These are phyloP conservation scores for Drosophila ogumai DNA, from an alignment of 1,140 invertebrate species.

Conservation along the genomic window DNA sequence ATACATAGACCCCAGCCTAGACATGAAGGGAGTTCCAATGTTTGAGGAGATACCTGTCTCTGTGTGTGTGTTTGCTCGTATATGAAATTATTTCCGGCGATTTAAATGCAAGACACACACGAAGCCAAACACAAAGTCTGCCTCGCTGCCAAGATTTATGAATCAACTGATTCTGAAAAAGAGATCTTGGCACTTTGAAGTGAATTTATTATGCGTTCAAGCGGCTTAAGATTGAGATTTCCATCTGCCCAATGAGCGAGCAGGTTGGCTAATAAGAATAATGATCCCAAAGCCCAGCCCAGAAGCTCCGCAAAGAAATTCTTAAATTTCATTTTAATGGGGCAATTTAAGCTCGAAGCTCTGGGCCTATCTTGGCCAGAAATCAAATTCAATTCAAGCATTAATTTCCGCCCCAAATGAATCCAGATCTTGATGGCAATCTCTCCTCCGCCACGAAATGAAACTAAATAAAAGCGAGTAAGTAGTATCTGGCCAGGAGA, in stretches of 20 bases:
- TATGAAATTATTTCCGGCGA: constrained; percentile 80
- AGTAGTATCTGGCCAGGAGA: constrained; percentile 20
- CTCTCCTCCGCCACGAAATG: constrained; percentile 10
- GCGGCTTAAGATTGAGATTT: constrained; percentile 14
- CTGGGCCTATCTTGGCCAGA: constrained; percentile 2
- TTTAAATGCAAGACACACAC: constrained; percentile 83
- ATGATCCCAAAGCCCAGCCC: constrained; percentile 11
- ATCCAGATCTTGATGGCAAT: constrained; percentile 29
- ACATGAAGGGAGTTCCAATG: constrained; percentile 40
- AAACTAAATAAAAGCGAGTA: constrained; percentile 25
- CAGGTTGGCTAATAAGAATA: constrained; percentile 34
- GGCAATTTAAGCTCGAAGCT: constrained; percentile 23
- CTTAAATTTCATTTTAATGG: constrained; percentile 50
- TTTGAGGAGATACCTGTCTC: constrained; percentile 39
- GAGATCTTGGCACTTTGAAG: constrained; percentile 17
- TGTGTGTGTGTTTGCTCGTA: constrained; percentile 53
- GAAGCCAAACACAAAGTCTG: constrained; percentile 53
- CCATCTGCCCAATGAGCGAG: constrained; percentile 6
- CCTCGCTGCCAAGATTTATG: constrained; percentile 33
- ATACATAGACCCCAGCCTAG: constrained; percentile 18
- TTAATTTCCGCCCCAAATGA: constrained; percentile 39
- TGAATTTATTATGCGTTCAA: constrained; percentile 32
- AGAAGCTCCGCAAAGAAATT: constrained; percentile 29
- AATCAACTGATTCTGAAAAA: constrained; percentile 36
- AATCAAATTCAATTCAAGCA: constrained; percentile 29